Percentiles rank a stretch among this genome's conserved stretches.
Evolutionary conservation across 2,888 invertebrate genomes (phyloP).

Genomic region (Pherbina coryleti): DNA sequence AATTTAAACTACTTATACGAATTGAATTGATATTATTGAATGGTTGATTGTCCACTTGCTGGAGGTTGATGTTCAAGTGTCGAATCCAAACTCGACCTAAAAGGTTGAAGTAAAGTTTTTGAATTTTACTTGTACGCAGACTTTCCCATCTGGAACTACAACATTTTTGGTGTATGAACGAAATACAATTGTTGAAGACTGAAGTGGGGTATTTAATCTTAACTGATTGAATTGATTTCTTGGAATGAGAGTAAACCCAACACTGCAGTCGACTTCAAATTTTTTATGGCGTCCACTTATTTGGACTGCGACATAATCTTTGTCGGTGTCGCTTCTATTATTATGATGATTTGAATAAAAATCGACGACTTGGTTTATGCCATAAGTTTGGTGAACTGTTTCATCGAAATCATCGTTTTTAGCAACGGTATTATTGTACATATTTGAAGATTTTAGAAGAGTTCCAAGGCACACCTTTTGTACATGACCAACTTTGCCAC

Average conservation of each 20-base stretch:
- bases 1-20: not conserved
- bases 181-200: too few species aligned
- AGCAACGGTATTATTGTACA: not conserved
- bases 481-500: constrained; percentile 28
- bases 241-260: constrained; percentile 34
- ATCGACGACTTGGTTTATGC: too few species aligned
- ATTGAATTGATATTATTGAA: not conserved
- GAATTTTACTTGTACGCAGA: constrained; percentile 30
- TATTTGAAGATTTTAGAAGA: constrained; percentile 14
- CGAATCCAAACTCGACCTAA: too few species aligned
- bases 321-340: not conserved
- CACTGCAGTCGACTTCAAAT: constrained; percentile 36
- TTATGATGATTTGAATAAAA: not conserved
- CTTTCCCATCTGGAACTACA: not conserved
- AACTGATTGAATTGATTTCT: constrained; percentile 28
- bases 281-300: constrained; percentile 31
- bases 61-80: constrained; percentile 32
- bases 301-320: constrained; percentile 20
- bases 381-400: too few species aligned
- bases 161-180: too few species aligned
- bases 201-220: too few species aligned
- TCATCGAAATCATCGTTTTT: too few species aligned
- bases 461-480: constrained; percentile 34
- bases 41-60: not conserved
- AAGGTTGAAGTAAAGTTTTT: constrained; percentile 16